Percentiles rank a stretch among this genome's conserved stretches.
These are phyloP conservation scores for Apodemia zela DNA, from an alignment of 2,888 invertebrate genomes.

Conservation along the genomic window DNA sequence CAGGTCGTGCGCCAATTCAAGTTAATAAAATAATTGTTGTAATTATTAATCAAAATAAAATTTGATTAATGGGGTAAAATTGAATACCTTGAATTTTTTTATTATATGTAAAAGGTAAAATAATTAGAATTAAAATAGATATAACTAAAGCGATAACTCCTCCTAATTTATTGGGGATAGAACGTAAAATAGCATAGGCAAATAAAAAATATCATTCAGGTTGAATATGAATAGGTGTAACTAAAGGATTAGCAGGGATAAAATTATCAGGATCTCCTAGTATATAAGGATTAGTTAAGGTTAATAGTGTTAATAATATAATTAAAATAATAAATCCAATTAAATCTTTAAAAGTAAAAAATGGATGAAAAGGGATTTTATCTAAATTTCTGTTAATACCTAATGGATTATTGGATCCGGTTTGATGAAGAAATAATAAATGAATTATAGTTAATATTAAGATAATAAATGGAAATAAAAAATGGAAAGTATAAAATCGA, in stretches of 20 bases:
- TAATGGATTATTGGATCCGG: constrained; percentile 50
- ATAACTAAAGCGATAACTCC: constrained; percentile 84
- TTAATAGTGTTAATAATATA: constrained; percentile 73
- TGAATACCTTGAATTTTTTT: constrained; percentile 80
- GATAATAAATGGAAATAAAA: constrained; percentile 86
- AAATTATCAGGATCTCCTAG: constrained; percentile 88
- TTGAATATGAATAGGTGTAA: constrained; percentile 88
- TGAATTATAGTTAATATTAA: constrained; percentile 82
- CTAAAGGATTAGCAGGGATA: constrained; percentile 84
- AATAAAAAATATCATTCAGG: constrained; percentile 93
- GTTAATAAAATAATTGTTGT: constrained; percentile 82
- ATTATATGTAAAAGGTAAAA: constrained; percentile 78
- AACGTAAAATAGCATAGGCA: constrained; percentile 89
- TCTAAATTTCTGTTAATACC: not conserved
- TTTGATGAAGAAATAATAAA: constrained; percentile 84
- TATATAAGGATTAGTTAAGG: constrained; percentile 78
- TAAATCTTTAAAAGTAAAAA: constrained; percentile 83
- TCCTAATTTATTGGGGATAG: constrained; percentile 88
- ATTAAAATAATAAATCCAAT: constrained; percentile 81
- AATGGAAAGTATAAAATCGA: constrained; percentile 89
- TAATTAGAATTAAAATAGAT: constrained; percentile 84
- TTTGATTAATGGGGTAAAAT: constrained; percentile 82
- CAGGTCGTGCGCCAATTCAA: constrained; percentile 85
- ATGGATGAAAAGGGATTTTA: constrained; percentile 82
- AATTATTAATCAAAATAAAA: constrained; percentile 81